A percentile compares a stretch with the other conserved stretches of the same genome.
These are phyloP conservation scores for Potorous gilbertii DNA, from an alignment of 2,797 vertebrate species.

Conservation along the genomic window DNA sequence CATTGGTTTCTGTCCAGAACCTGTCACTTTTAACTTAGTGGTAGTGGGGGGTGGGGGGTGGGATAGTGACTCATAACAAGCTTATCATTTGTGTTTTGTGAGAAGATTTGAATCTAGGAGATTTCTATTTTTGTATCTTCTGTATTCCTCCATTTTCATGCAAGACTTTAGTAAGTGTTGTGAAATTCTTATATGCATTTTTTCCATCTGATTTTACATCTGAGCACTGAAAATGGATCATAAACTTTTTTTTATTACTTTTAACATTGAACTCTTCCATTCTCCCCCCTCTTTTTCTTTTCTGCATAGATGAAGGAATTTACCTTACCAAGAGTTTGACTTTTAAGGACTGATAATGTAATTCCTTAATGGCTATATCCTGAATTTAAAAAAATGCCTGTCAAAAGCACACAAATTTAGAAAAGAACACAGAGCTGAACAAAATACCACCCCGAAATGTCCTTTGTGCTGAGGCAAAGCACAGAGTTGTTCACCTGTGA, in stretches of 20 bases:
- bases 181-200: slow-evolving; percentile 66
- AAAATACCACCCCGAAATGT: background rate
- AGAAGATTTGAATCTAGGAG: slow-evolving; percentile 32
- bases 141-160: slow-evolving; percentile 44
- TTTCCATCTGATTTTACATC: slow-evolving; percentile 80
- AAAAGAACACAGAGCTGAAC: background rate
- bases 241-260: slow-evolving; percentile 84
- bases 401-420: slow-evolving; percentile 23
- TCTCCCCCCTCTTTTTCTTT: slow-evolving; percentile 64
- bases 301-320: slow-evolving; percentile 82
- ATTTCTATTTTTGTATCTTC: slow-evolving; percentile 62
- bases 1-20: slow-evolving; percentile 17
- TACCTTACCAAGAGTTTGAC: slow-evolving; percentile 82
- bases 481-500: background rate
- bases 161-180: slow-evolving; percentile 79
- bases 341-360: slow-evolving; percentile 77
- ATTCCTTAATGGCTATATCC: slow-evolving; percentile 82
- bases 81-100: slow-evolving; percentile 24
- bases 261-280: slow-evolving; percentile 81
- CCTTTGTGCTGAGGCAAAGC: background rate
- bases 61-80: background rate
- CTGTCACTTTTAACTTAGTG: slow-evolving; percentile 42
- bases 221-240: slow-evolving; percentile 81
- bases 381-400: slow-evolving; percentile 76
- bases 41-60: background rate